Evolutionary conservation across 1,140 invertebrate genomes (phyloP).

Genomic region (Euura saliciscinereae): DNA sequence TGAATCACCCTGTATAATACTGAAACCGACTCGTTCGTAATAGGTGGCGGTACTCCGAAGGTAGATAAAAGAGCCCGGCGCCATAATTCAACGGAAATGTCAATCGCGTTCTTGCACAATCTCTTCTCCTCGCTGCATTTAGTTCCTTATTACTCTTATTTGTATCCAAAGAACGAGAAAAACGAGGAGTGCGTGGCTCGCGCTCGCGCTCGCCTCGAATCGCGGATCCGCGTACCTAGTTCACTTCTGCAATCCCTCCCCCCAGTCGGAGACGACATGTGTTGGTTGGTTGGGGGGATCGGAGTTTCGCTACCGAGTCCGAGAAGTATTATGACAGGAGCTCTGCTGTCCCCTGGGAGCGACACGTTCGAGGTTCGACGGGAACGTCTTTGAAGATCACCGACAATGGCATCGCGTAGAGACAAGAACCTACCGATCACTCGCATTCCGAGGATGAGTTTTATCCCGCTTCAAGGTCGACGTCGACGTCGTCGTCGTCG

Average conservation of each 20-base stretch:
- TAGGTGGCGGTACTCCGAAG: too few species aligned
- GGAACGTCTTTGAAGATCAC: slow-evolving; percentile 6
- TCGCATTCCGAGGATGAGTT: not conserved
- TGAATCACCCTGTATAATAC: not conserved
- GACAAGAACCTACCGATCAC: not conserved
- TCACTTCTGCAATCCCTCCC: not conserved
- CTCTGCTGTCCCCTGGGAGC: not conserved
- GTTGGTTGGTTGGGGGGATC: too few species aligned
- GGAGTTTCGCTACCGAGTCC: too few species aligned
- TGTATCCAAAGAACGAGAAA: not conserved
- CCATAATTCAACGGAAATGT: slow-evolving; percentile 3
- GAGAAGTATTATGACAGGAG: too few species aligned
- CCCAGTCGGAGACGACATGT: too few species aligned
- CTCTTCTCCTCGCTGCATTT: not conserved
- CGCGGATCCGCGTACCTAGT: too few species aligned
- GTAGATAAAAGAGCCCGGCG: not conserved
- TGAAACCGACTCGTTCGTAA: too few species aligned
- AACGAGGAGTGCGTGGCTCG: not conserved
- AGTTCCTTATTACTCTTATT: not conserved
- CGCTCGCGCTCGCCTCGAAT: not conserved
- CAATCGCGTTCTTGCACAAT: not conserved
- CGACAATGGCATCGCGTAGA: not conserved
- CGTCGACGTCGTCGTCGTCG: not conserved
- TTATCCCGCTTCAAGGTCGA: not conserved
- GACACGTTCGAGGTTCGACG: not conserved